These are phyloP conservation scores for Cryptophagus acutangulus DNA, from an alignment of 2,888 invertebrate species.

Conservation along the genomic window DNA sequence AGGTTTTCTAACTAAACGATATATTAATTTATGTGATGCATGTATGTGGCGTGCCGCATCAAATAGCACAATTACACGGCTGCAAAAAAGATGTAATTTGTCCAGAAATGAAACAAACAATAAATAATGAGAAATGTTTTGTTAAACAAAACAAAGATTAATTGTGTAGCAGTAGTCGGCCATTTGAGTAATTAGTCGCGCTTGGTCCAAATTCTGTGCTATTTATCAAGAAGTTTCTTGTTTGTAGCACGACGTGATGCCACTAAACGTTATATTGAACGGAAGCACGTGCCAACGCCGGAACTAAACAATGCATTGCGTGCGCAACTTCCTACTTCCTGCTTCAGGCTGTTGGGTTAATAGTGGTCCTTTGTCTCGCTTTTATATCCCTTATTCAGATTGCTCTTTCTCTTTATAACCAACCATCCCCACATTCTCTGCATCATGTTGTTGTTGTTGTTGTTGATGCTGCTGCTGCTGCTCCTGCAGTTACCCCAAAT, in stretches of 20 bases:
- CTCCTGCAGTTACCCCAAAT: too few species aligned
- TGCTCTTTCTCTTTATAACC: background rate
- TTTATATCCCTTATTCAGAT: slow-evolving; percentile 12
- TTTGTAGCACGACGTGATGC: slow-evolving; percentile 25
- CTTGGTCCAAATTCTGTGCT: slow-evolving; percentile 20
- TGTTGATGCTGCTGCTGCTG: too few species aligned
- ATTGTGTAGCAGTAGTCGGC: slow-evolving; percentile 24
- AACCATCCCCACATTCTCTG: background rate
- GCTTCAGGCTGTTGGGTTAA: slow-evolving; percentile 23
- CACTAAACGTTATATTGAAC: slow-evolving; percentile 33
- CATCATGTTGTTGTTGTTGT: too few species aligned
- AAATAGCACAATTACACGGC: background rate
- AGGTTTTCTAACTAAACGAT: too few species aligned
- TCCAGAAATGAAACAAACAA: too few species aligned
- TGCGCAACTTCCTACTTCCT: slow-evolving; percentile 26
- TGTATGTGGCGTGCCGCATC: too few species aligned
- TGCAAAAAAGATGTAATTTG: too few species aligned
- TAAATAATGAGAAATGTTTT: too few species aligned
- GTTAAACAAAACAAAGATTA: slow-evolving; percentile 21
- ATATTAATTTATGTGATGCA: too few species aligned
- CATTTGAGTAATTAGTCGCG: slow-evolving; percentile 26
- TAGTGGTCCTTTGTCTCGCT: too few species aligned
- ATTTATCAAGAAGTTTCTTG: slow-evolving; percentile 27
- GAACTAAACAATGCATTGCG: slow-evolving; percentile 30
- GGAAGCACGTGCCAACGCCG: slow-evolving; percentile 36